A percentile compares a stretch with the other conserved stretches of the same genome.
phyloP scores from a whole-genome alignment of 2,888 invertebrate species.

The Lasius platythorax region DNA sequence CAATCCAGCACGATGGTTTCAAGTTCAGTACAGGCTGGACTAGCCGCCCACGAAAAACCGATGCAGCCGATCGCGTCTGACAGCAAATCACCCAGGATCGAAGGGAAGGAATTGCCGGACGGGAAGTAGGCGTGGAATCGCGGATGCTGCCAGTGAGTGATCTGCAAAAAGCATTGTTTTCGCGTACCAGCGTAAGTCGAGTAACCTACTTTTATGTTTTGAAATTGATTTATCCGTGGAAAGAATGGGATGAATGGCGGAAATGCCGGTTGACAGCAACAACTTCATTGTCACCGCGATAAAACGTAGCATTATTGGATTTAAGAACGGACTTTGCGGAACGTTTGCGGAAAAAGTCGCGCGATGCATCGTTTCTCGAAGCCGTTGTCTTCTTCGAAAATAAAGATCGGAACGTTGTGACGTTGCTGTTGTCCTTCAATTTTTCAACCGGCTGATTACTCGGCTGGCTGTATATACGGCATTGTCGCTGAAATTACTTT shows the following conservation, averaged over 20 bases:
- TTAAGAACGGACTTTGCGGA: slow-evolving; percentile 34
- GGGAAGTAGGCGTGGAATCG: slow-evolving; percentile 99
- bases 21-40: slow-evolving; percentile 94
- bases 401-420: slow-evolving; percentile 37
- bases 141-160: slow-evolving; percentile 99
- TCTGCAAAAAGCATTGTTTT: slow-evolving; percentile 74
- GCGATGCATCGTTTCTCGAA: slow-evolving; percentile 11
- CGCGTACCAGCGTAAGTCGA: slow-evolving; percentile 19
- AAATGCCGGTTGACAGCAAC: slow-evolving; percentile 39
- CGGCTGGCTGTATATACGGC: neutral
- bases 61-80: slow-evolving; percentile 98
- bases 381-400: slow-evolving; percentile 23
- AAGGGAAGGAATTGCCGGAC: slow-evolving; percentile 98
- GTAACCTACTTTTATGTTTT: slow-evolving; percentile 51
- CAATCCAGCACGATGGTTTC: slow-evolving; percentile 94
- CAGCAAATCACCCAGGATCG: slow-evolving; percentile 98
- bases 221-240: slow-evolving; percentile 49
- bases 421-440: slow-evolving; percentile 44
- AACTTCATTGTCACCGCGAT: slow-evolving; percentile 46
- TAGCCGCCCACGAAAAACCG: slow-evolving; percentile 98
- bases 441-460: slow-evolving; percentile 32
- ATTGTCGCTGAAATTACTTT: slow-evolving; percentile 32
- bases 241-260: slow-evolving; percentile 19
- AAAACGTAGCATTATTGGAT: slow-evolving; percentile 28
- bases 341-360: slow-evolving; percentile 34